phyloP scores from a whole-genome alignment of 2,113 vertebrate species.

The Garra rufa region DNA sequence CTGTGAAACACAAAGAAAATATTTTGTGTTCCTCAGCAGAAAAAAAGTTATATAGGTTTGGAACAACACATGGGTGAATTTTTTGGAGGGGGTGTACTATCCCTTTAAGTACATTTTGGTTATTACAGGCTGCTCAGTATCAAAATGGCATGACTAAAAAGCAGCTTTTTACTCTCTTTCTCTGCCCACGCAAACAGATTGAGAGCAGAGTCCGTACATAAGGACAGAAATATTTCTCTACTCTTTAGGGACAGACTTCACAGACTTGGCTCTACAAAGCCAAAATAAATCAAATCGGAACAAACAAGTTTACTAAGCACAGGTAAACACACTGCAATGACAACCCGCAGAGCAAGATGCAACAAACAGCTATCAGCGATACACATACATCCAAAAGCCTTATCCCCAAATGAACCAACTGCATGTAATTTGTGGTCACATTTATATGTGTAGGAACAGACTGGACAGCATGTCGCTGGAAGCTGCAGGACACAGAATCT shows the following conservation, averaged over 20 bases:
- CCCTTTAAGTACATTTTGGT: background rate
- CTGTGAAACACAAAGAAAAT: background rate
- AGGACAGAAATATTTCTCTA: constrained; percentile 52
- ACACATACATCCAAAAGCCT: constrained; percentile 53
- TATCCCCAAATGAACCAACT: background rate
- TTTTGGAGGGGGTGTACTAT: background rate
- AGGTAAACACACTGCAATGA: constrained; percentile 50
- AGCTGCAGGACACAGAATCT: constrained; percentile 52
- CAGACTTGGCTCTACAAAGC: constrained; percentile 57
- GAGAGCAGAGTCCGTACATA: constrained; percentile 31
- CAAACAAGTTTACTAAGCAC: constrained; percentile 56
- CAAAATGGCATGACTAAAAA: background rate
- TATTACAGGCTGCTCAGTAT: background rate
- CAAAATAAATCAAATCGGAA: constrained; percentile 49
- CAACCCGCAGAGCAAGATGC: constrained; percentile 55
- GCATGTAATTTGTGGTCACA: constrained; percentile 22
- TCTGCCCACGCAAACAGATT: constrained; percentile 49
- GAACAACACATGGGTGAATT: background rate
- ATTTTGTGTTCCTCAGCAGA: background rate
- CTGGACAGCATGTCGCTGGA: constrained; percentile 52
- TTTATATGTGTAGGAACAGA: constrained; percentile 8
- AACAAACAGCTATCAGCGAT: constrained; percentile 57
- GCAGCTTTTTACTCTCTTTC: background rate
- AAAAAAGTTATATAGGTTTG: background rate
- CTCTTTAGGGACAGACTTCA: constrained; percentile 56